Conservation (phyloP, 2,797 vertebrate species). For the Iguana delicatissima region DNA sequence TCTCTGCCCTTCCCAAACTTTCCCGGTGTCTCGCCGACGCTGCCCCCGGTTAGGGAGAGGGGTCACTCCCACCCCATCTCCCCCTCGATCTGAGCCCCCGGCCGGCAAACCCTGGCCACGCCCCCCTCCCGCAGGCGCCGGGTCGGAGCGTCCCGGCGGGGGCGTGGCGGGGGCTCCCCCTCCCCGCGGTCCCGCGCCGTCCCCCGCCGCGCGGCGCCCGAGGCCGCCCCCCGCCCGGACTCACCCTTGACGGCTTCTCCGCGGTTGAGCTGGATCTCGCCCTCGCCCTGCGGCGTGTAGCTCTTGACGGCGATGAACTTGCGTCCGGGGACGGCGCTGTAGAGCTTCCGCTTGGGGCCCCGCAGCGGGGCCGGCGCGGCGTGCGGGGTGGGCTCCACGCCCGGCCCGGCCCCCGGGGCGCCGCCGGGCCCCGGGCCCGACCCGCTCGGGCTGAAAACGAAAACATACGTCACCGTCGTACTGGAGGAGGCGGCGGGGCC, state of each 20-base stretch:
- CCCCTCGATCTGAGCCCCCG: no score
- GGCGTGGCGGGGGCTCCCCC: neutral
- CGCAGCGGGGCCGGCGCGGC: slow-evolving; percentile 78
- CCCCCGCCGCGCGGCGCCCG: neutral
- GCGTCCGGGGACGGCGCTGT: slow-evolving; percentile 96
- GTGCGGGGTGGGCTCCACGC: slow-evolving; percentile 75
- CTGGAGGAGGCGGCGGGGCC: neutral
- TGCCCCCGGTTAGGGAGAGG: no score
- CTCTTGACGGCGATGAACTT: slow-evolving; percentile 97
- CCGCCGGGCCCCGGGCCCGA: slow-evolving; percentile 82
- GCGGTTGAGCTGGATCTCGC: slow-evolving; percentile 96
- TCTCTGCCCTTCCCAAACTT: no score
- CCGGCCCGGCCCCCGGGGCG: slow-evolving; percentile 77
- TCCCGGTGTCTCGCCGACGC: no score
- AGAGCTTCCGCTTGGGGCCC: slow-evolving; percentile 96
- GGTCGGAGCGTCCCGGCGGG: no score
- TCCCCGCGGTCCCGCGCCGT: neutral
- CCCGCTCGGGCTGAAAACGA: slow-evolving; percentile 95
- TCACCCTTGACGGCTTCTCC: slow-evolving; percentile 97
- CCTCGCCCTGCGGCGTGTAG: slow-evolving; percentile 93
- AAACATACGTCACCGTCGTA: slow-evolving; percentile 94
- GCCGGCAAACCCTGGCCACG: no score
- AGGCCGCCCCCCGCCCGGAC: slow-evolving; percentile 43
- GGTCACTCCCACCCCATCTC: no score
- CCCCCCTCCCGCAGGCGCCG: no score